Percentiles rank a stretch among this genome's conserved stretches.
phyloP scores from a whole-genome alignment of 2,797 vertebrate genomes.

The Hydrophis major region DNA sequence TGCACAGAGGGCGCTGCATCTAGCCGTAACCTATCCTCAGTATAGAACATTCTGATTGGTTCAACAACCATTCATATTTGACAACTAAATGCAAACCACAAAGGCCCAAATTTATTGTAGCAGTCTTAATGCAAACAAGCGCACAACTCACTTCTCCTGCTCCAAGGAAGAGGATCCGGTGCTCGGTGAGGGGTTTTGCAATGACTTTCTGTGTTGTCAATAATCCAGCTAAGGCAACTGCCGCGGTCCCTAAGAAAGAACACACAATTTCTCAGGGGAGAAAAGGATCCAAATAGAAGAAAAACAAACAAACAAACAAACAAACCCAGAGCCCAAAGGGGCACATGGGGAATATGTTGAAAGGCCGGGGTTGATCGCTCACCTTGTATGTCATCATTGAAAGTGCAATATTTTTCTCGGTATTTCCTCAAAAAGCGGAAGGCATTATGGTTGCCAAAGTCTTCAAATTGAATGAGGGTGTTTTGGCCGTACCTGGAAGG shows the following conservation, averaged over 20 bases:
- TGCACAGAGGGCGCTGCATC: no score
- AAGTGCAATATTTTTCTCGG: constrained; percentile 94
- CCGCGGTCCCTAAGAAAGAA: constrained; percentile 81
- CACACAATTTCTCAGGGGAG: not conserved
- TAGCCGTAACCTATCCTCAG: not conserved
- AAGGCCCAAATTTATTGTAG: not conserved
- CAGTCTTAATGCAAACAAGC: not conserved
- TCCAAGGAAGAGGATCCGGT: constrained; percentile 91
- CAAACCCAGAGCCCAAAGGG: fast-evolving
- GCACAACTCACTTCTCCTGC: constrained; percentile 86
- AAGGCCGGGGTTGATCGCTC: not conserved
- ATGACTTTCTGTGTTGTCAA: constrained; percentile 85
- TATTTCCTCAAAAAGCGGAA: constrained; percentile 94
- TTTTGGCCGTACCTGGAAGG: constrained; percentile 82
- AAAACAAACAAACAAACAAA: not conserved
- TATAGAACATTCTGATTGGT: not conserved
- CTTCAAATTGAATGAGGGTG: constrained; percentile 96
- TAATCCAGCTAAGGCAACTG: constrained; percentile 91
- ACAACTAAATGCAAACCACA: not conserved
- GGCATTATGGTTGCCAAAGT: constrained; percentile 98
- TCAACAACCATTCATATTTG: not conserved
- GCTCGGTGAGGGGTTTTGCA: constrained; percentile 85
- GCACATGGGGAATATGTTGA: fast-evolving
- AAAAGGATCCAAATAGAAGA: not conserved
- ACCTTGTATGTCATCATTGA: constrained; percentile 99